These are phyloP conservation scores for Thunnus maccoyii DNA, from an alignment of 2,113 vertebrate species.

Conservation along the genomic window DNA sequence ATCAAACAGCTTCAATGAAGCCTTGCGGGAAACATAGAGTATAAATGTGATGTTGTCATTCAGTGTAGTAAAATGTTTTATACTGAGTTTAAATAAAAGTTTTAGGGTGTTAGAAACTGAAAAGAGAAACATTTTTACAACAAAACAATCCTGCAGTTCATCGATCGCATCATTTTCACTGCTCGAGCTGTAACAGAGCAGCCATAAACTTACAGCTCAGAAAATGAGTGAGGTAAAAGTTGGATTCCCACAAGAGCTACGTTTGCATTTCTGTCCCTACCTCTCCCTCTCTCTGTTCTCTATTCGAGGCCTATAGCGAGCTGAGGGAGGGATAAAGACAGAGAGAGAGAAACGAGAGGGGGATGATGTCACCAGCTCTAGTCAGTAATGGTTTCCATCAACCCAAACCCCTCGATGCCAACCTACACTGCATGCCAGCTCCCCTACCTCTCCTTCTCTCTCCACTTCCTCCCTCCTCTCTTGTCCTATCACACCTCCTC, in stretches of 20 bases:
- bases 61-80: background rate
- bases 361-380: conserved; percentile 65
- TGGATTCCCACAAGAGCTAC: conserved; percentile 35
- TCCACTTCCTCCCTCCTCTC: background rate
- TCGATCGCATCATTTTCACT: conserved; percentile 13
- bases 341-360: conserved; percentile 33
- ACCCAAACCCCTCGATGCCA: conserved; percentile 57
- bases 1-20: background rate
- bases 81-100: background rate
- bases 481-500: conserved; percentile 31
- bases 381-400: conserved; percentile 74
- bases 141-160: background rate
- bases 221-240: conserved; percentile 25
- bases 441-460: conserved; percentile 12
- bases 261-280: conserved; percentile 41
- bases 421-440: conserved; percentile 47
- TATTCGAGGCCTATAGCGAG: conserved; percentile 8
- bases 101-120: background rate
- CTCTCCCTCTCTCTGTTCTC: background rate
- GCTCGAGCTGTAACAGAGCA: conserved; percentile 7
- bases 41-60: background rate
- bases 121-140: background rate
- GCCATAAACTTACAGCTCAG: conserved; percentile 18
- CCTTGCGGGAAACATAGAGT: too few relatives aligned
- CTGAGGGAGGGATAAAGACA: conserved; percentile 26